Evolutionary conservation across 2,797 vertebrate species (phyloP).

Genomic region (Taeniopygia guttata): DNA sequence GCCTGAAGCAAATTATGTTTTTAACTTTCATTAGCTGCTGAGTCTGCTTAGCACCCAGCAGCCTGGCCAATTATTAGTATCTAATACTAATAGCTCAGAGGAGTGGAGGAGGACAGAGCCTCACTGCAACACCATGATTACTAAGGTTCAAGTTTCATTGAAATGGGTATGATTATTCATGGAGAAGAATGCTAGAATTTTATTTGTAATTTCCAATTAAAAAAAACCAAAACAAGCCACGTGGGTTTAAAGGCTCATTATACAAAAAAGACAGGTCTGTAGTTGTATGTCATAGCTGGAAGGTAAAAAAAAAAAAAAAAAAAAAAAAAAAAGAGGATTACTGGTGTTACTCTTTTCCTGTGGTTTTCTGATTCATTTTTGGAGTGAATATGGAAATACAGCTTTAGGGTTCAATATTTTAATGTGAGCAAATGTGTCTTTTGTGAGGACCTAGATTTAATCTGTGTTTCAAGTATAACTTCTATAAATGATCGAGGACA

Average conservation of each 20-base stretch:
- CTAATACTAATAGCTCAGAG: not conserved
- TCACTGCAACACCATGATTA: not conserved
- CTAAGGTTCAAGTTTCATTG: not conserved
- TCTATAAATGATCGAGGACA: not conserved
- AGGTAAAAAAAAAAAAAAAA: not conserved
- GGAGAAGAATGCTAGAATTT: not conserved
- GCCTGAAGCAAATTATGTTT: not conserved
- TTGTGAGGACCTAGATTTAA: not conserved
- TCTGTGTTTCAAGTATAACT: not conserved
- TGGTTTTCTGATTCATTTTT: constrained; percentile 10
- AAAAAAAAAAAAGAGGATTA: not conserved
- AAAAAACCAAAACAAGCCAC: not conserved
- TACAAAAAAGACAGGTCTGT: not conserved
- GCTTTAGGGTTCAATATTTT: not conserved
- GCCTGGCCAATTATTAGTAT: not conserved
- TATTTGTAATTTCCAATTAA: not conserved
- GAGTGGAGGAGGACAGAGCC: not conserved
- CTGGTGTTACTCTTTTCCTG: not conserved
- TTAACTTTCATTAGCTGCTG: not conserved
- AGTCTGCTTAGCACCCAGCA: not conserved
- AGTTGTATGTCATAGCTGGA: not conserved
- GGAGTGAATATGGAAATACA: not conserved
- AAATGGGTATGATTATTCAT: not conserved
- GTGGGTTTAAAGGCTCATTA: not conserved
- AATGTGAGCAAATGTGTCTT: not conserved